Conservation (phyloP, 1,140 invertebrate genomes). For the Asbolus verrucosus region DNA sequence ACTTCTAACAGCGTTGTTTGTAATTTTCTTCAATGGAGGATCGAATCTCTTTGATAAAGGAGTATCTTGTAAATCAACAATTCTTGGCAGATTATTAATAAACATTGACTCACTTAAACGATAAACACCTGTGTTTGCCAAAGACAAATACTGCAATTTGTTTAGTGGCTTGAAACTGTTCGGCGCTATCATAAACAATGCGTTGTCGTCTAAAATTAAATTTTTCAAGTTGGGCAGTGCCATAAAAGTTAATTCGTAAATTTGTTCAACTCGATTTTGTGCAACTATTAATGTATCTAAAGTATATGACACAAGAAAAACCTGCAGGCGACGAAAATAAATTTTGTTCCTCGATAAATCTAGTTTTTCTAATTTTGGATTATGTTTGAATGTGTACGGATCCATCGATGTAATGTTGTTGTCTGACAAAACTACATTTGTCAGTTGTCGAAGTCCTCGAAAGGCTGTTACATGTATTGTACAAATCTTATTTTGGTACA, state of each 20-base stretch:
- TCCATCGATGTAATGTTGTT: conserved; percentile 72
- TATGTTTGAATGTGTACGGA: conserved; percentile 70
- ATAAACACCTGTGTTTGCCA: conserved; percentile 61
- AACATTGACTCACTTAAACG: conserved; percentile 60
- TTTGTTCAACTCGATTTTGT: conserved; percentile 58
- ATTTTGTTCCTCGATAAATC: conserved; percentile 71
- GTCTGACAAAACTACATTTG: conserved; percentile 75
- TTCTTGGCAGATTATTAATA: conserved; percentile 53
- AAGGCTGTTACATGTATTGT: conserved; percentile 68
- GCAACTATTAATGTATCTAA: conserved; percentile 57
- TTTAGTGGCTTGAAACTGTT: conserved; percentile 58
- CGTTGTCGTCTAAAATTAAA: conserved; percentile 59
- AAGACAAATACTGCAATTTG: conserved; percentile 59
- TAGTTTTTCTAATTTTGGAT: conserved; percentile 68
- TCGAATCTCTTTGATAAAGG: conserved; percentile 58
- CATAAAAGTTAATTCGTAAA: conserved; percentile 61
- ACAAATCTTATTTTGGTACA: conserved; percentile 58
- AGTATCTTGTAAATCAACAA: conserved; percentile 59
- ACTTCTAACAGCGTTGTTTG: conserved; percentile 51
- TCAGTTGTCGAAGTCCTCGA: conserved; percentile 71
- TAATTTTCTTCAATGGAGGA: conserved; percentile 59
- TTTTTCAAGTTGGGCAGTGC: conserved; percentile 57
- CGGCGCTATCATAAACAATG: conserved; percentile 51
- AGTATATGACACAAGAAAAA: conserved; percentile 58
- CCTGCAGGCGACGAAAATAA: conserved; percentile 52